Conservation (phyloP, 1,140 invertebrate species). For the Thrips palmi region DNA sequence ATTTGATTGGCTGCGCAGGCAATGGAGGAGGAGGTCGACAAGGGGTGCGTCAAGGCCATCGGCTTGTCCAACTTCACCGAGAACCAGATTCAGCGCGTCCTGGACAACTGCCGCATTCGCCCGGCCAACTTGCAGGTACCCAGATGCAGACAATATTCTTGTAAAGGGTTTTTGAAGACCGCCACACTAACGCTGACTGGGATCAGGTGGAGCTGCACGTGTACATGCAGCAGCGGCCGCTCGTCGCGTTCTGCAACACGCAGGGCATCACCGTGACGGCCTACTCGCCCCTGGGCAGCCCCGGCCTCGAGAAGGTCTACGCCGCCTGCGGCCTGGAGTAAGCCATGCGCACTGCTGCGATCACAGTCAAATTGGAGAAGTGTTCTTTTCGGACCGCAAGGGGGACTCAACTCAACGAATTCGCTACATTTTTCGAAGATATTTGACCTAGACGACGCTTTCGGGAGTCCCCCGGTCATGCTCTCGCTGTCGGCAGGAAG, state of each 20-base stretch:
- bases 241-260: constrained; percentile 51
- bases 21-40: constrained; percentile 19
- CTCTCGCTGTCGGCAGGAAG: constrained; percentile 11
- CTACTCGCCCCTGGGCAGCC: constrained; percentile 66
- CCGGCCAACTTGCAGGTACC: constrained; percentile 31
- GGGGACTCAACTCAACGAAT: too few species aligned
- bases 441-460: background rate
- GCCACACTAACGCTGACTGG: constrained; percentile 12
- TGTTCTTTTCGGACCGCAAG: too few species aligned
- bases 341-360: too few species aligned
- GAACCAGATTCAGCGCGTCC: constrained; percentile 18
- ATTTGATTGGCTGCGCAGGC: too few species aligned
- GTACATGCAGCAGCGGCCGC: constrained; percentile 57
- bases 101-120: constrained; percentile 14
- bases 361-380: too few species aligned
- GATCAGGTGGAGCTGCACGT: constrained; percentile 57
- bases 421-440: too few species aligned
- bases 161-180: too few species aligned
- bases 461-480: background rate
- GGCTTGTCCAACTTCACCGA: constrained; percentile 24
- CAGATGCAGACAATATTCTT: constrained; percentile 18
- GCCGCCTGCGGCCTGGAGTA: too few species aligned
- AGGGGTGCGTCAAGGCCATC: constrained; percentile 17
- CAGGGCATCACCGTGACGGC: constrained; percentile 58
- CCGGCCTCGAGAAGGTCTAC: constrained; percentile 36